phyloP scores from a whole-genome alignment of 2,797 vertebrate species.

The Tamandua tetradactyla region DNA sequence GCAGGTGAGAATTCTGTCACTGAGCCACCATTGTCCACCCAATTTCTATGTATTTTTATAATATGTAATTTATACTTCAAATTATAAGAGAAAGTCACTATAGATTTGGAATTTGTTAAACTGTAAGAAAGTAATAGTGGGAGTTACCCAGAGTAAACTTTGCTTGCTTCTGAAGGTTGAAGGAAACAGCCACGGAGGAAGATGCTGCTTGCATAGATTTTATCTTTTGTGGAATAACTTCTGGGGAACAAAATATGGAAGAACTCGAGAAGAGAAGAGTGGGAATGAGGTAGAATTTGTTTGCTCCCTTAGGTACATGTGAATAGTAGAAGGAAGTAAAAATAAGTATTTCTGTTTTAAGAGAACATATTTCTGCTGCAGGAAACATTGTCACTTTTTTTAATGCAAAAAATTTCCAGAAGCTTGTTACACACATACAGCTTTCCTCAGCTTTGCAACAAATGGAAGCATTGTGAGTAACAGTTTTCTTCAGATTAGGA shows the following conservation, averaged over 20 bases:
- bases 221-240: background rate
- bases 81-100: background rate
- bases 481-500: background rate
- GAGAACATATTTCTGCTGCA: background rate
- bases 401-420: background rate
- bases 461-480: background rate
- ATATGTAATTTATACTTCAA: background rate
- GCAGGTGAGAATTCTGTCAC: too few species aligned
- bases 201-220: background rate
- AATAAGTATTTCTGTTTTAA: background rate
- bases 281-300: background rate
- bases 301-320: background rate
- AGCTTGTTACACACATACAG: background rate
- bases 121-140: background rate
- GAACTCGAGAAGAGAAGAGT: background rate
- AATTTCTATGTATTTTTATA: slow-evolving; percentile 32
- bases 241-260: background rate
- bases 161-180: background rate
- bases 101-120: slow-evolving; percentile 3
- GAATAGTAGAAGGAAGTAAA: slow-evolving; percentile 15
- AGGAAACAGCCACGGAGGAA: background rate
- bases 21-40: too few species aligned
- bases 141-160: background rate
- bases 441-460: background rate
- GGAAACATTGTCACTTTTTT: background rate